Evolutionary conservation across 2,797 vertebrate species (phyloP), one percentile per base, ranked within the genome.

Genomic region (Clarias platycephalus): DNA sequence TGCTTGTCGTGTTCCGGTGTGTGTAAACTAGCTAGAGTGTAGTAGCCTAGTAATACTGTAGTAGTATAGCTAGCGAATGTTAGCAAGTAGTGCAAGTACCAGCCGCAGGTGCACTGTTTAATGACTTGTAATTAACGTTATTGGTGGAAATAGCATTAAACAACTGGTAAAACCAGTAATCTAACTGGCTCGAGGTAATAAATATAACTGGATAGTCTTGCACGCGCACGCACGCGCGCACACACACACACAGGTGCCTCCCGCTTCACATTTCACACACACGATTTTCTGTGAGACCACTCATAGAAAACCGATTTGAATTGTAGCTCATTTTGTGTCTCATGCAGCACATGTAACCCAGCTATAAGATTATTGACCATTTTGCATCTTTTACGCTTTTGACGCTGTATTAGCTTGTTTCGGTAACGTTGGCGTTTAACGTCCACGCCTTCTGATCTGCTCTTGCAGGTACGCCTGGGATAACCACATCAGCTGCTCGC

Each of bases 381-480:
- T 20, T 55, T 62, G 57, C 57, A 34, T 28, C 53, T 24, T 34
- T 77, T 77, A 31, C 1, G 18, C 28, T 76, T 53, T 53, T 53
- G 12, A 28, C 6, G 9, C 15, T 74, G 15, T 28, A 13, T 53
- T 53, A 28, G 44, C 68, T 74, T 53, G 40, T 63, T 79, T 24
- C 58, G 15, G 34, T 80, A 71, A 75, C 18, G 18, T 60, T 60
- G 37, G 37, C 75, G 12, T 15, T 53, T 77, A 77, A 80, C 34
- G 26, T 58, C 24, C 22, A 22, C 31, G 53, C n/a, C 4, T 28
- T 63, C 77, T 58, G 75, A 60, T 78, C 57, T 80, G 60, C 64
- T 80, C 83, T 57, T 84, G 44, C 83, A 91, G 90, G 88, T 90
- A 78, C 76, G 57, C 62, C 70, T 78, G 44, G 71, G 82, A 79